These are phyloP conservation scores for Plecotus auritus DNA, from an alignment of 2,113 vertebrate genomes.

Conservation along the genomic window DNA sequence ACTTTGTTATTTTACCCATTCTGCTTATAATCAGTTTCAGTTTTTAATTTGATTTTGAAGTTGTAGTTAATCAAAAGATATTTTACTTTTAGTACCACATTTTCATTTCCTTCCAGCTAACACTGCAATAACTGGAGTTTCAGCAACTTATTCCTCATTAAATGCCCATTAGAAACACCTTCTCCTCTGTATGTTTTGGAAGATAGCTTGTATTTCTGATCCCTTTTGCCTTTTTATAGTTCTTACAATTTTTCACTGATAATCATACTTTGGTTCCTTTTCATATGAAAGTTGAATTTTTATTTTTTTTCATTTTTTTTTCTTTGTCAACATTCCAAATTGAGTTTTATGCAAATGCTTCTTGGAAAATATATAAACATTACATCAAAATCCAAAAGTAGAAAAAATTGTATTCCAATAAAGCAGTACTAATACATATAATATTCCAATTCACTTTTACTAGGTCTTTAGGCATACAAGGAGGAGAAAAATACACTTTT, in stretches of 20 bases:
- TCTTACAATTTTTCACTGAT: conserved; percentile 50
- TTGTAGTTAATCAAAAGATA: conserved; percentile 70
- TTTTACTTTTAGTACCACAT: conserved; percentile 74
- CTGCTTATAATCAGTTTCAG: conserved; percentile 66
- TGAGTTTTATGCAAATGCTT: conserved; percentile 65
- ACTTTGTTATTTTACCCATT: conserved; percentile 25
- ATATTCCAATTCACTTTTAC: conserved; percentile 65
- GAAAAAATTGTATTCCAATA: conserved; percentile 47
- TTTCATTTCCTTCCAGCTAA: conserved; percentile 81
- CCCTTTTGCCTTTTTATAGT: conserved; percentile 61
- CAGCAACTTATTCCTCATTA: conserved; percentile 82
- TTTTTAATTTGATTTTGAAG: conserved; percentile 72
- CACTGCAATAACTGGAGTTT: conserved; percentile 77
- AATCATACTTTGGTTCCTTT: conserved; percentile 66
- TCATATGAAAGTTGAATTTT: conserved; percentile 48
- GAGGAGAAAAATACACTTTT: conserved; percentile 10
- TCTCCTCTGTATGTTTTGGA: conserved; percentile 80
- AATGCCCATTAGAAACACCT: conserved; percentile 82
- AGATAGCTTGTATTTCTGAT: conserved; percentile 67
- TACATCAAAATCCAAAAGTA: conserved; percentile 70
- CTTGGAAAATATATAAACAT: conserved; percentile 75
- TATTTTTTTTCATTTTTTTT: conserved; percentile 71
- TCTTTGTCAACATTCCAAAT: conserved; percentile 76
- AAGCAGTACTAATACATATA: conserved; percentile 66
- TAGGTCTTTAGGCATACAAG: neutral